Evolutionary conservation across 2,113 vertebrate genomes (phyloP), one percentile per base, ranked within the genome.

Genomic region (Sebastes schlegelii): DNA sequence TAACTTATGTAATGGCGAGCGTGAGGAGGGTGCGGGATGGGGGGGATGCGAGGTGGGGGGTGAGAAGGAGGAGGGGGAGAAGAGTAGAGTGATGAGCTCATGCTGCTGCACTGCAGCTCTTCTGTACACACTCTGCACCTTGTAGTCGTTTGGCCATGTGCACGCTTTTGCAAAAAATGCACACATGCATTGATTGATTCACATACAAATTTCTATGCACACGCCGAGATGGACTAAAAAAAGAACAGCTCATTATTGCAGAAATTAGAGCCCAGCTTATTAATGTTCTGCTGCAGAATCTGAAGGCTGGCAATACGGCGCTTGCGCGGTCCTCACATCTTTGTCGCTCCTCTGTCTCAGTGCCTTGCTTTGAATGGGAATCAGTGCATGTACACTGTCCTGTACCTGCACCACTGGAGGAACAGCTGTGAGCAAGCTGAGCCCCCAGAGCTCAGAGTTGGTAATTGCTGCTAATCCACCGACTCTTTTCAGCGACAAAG

Each of bases 51-150:
- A 34, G 26, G 43, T 21, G 23, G 65, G 63, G 17, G 21, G 5
- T 12, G 79, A 40, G 72, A 57, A 21, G 67, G 77, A 74, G 86
- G 81, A 58, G 76, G 76, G 83, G 84, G 43, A 72, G 67, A 61
- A 43, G 74, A 84, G 80, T 75, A 87, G 90, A 81, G 88, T 88
- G 93, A 94, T 95, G 94, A 94, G 92, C 93, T 95, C 93, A 95
- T 93, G 92, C 84, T 94, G 92, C 92, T 93, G 93, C 93, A 94
- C 92, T 95, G 94, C 94, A 95, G 93, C 89, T 88, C 86, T 88
- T 73, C 77, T 74, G 71, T 52, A 89, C 86, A 86, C 86, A 67
- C 80, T 72, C 86, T 88, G 83, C 90, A 85, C 82, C 72, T 84
- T 80, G 81, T 92, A 88, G 70, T 82, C 21, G 54, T 51, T 8